Evolutionary conservation across 2,888 invertebrate species (phyloP).

Genomic region (Trichopoda pennipes): DNA sequence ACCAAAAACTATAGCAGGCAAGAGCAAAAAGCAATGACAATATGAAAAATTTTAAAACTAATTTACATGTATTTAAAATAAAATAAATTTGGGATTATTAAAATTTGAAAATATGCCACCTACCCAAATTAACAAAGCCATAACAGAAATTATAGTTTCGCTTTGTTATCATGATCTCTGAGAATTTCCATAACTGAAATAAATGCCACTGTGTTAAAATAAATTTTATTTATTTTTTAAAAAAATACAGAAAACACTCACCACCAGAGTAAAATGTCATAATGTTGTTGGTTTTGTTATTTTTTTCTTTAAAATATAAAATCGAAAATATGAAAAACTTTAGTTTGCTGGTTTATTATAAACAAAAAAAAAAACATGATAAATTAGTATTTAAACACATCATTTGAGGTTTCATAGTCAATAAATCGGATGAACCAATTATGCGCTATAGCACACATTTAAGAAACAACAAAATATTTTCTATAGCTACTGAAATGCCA

Average conservation of each 20-base stretch:
- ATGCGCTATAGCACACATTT: no score
- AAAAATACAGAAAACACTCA: constrained; percentile 19
- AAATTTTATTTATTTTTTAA: background rate
- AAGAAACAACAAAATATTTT: no score
- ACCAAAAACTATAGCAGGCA: constrained; percentile 2
- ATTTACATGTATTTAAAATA: constrained; percentile 30
- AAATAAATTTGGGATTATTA: constrained; percentile 44
- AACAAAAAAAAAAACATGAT: constrained; percentile 39
- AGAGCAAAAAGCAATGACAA: background rate
- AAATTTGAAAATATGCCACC: constrained; percentile 14
- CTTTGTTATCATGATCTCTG: background rate
- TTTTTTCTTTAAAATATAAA: constrained; percentile 5
- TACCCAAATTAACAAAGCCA: constrained; percentile 1
- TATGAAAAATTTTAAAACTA: constrained; percentile 22
- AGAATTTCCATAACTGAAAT: background rate
- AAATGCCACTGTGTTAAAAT: background rate
- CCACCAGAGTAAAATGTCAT: constrained; percentile 11
- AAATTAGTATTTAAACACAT: constrained; percentile 48
- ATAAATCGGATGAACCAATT: no score
- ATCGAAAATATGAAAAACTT: constrained; percentile 8
- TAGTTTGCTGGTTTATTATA: constrained; percentile 34
- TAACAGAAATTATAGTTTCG: constrained; percentile 8
- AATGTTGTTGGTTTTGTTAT: background rate
- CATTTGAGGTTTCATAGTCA: constrained; percentile 31
- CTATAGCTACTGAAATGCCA: background rate